Conservation (phyloP, 2,113 vertebrate genomes). For the Labeo catla region DNA sequence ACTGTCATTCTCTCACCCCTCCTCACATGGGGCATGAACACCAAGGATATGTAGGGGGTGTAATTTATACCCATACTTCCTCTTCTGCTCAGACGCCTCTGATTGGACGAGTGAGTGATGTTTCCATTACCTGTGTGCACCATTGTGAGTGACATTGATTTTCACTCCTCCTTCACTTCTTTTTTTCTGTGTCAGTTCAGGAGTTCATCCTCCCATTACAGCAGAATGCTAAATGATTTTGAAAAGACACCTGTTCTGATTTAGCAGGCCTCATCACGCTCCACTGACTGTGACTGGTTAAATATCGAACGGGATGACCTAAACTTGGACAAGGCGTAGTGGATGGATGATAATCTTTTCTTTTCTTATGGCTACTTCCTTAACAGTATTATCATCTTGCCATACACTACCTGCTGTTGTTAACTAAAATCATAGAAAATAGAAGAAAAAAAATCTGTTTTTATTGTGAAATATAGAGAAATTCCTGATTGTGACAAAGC, state of each 20-base stretch:
- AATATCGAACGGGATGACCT: constrained; percentile 44
- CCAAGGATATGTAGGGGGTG: constrained; percentile 14
- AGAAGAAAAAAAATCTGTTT: neutral
- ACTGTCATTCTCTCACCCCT: neutral
- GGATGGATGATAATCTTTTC: constrained; percentile 37
- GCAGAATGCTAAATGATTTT: constrained; percentile 50
- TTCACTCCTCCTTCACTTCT: constrained; percentile 19
- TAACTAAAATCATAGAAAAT: neutral
- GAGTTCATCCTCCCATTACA: constrained; percentile 49
- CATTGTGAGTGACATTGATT: constrained; percentile 58
- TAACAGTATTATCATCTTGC: neutral
- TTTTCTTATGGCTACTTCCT: constrained; percentile 18
- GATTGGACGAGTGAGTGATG: constrained; percentile 62
- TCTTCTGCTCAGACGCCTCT: constrained; percentile 41
- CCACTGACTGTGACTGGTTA: constrained; percentile 48
- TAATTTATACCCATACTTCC: constrained; percentile 49
- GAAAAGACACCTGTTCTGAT: constrained; percentile 56
- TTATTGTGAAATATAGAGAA: neutral
- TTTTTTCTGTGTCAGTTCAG: constrained; percentile 46
- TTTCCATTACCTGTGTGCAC: constrained; percentile 52
- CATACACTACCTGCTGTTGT: neutral
- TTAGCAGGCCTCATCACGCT: constrained; percentile 29
- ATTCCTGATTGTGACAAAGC: neutral
- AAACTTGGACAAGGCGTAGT: neutral
- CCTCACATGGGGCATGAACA: neutral